Percentiles rank a stretch among this genome's conserved stretches.
Conservation (phyloP, 2,888 invertebrate species). For the Periphyllus acericola region DNA sequence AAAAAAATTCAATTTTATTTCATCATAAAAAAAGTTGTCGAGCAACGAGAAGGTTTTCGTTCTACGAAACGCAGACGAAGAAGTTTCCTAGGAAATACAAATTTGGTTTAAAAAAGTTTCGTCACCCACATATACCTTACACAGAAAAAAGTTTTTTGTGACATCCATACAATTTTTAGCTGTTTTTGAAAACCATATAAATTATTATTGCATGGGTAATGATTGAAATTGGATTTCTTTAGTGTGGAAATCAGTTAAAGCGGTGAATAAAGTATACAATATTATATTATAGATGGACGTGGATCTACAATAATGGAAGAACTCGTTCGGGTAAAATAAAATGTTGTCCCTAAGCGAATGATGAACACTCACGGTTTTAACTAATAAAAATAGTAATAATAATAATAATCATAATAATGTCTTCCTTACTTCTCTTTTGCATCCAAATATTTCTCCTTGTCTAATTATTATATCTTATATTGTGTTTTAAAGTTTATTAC, state of each 20-base stretch:
- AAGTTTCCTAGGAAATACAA: conserved; percentile 33
- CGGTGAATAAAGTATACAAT: not conserved
- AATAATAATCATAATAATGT: no score
- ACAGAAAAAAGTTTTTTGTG: conserved; percentile 29
- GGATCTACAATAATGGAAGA: no score
- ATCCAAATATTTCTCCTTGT: no score
- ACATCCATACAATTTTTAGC: conserved; percentile 41
- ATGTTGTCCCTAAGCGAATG: no score
- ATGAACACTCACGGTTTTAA: no score
- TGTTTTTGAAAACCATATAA: not conserved
- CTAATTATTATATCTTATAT: no score
- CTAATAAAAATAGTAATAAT: no score
- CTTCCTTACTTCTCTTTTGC: no score
- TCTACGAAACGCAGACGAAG: conserved; percentile 27
- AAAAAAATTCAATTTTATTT: conserved; percentile 35
- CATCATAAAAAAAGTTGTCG: conserved; percentile 39
- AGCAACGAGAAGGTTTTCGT: conserved; percentile 5
- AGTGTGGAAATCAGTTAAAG: not conserved
- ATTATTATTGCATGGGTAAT: conserved; percentile 4
- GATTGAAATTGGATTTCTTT: conserved; percentile 29
- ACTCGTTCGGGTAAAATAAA: no score
- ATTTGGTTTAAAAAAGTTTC: conserved; percentile 52
- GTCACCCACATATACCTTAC: not conserved
- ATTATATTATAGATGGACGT: not conserved
- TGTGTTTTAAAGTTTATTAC: no score